A percentile compares a stretch with the other conserved stretches of the same genome.
Evolutionary conservation across 2,797 vertebrate species (phyloP).

Genomic region (Scomberomorus guttatus): DNA sequence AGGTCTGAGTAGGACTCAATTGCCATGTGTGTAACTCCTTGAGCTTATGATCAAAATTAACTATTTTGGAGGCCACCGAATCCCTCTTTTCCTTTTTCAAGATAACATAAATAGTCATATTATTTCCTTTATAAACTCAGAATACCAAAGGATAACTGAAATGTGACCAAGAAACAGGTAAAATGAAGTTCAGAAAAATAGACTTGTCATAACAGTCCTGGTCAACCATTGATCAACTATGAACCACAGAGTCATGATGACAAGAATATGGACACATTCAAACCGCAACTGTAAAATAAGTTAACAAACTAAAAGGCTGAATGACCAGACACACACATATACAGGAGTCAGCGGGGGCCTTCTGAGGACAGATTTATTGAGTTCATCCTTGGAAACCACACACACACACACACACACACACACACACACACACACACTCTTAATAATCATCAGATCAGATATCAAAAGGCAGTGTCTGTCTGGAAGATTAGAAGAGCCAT

Average conservation of each 20-base stretch:
- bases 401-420: not conserved
- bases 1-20: not conserved
- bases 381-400: constrained; percentile 51
- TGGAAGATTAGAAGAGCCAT: constrained; percentile 82
- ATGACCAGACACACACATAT: not conserved
- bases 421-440: constrained; percentile 16
- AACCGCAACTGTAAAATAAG: constrained; percentile 37
- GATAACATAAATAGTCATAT: constrained; percentile 13
- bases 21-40: not conserved
- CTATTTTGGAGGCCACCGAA: not conserved
- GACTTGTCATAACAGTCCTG: constrained; percentile 40
- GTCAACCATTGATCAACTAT: constrained; percentile 44
- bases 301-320: constrained; percentile 17
- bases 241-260: constrained; percentile 20
- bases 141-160: constrained; percentile 4
- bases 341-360: constrained; percentile 34
- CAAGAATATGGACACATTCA: constrained; percentile 10
- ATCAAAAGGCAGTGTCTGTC: constrained; percentile 79
- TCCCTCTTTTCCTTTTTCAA: constrained; percentile 13
- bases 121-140: constrained; percentile 15
- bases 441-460: constrained; percentile 73
- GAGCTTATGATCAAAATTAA: not conserved
- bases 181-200: constrained; percentile 20
- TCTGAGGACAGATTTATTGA: constrained; percentile 59
- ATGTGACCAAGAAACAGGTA: constrained; percentile 5